Percentiles rank a stretch among this genome's conserved stretches.
Evolutionary conservation across 2,113 vertebrate genomes (phyloP).

Genomic region (Arothron firmamentum): DNA sequence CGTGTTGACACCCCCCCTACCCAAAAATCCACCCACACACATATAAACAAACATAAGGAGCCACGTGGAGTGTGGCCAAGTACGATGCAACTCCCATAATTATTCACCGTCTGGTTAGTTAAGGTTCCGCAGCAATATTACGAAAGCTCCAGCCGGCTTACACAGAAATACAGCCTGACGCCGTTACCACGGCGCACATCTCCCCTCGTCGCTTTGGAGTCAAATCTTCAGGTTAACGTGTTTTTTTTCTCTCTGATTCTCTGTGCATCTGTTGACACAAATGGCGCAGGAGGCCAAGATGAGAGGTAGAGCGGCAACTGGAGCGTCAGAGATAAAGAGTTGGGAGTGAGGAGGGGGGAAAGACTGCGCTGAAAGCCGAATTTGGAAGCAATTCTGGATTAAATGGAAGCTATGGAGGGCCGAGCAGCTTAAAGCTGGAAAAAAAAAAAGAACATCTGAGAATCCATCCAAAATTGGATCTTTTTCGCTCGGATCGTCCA

Average conservation of each 20-base stretch:
- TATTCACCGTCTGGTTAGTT: constrained; percentile 58
- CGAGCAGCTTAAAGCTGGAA: no score
- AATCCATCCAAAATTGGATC: no score
- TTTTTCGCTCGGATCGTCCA: no score
- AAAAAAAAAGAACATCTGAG: no score
- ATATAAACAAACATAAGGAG: constrained; percentile 22
- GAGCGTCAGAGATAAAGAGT: constrained; percentile 8
- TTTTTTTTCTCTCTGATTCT: constrained; percentile 8
- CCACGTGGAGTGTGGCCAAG: constrained; percentile 42
- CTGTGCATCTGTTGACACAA: constrained; percentile 21
- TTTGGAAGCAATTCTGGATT: background rate
- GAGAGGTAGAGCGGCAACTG: constrained; percentile 2
- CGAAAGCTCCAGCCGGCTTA: constrained; percentile 48
- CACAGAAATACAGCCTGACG: constrained; percentile 45
- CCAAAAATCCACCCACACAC: constrained; percentile 19
- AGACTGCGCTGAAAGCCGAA: background rate
- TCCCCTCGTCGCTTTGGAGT: constrained; percentile 23
- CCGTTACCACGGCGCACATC: constrained; percentile 1
- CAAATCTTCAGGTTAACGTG: constrained; percentile 47
- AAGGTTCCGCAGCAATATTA: constrained; percentile 60
- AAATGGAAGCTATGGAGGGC: no score
- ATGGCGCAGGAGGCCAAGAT: constrained; percentile 2
- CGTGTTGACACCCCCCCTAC: constrained; percentile 31
- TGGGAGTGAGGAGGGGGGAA: background rate
- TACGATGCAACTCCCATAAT: constrained; percentile 50